A percentile compares a stretch with the other conserved stretches of the same genome.
Evolutionary conservation across 2,888 invertebrate species (phyloP).

Genomic region (Drosophila nigricruria): DNA sequence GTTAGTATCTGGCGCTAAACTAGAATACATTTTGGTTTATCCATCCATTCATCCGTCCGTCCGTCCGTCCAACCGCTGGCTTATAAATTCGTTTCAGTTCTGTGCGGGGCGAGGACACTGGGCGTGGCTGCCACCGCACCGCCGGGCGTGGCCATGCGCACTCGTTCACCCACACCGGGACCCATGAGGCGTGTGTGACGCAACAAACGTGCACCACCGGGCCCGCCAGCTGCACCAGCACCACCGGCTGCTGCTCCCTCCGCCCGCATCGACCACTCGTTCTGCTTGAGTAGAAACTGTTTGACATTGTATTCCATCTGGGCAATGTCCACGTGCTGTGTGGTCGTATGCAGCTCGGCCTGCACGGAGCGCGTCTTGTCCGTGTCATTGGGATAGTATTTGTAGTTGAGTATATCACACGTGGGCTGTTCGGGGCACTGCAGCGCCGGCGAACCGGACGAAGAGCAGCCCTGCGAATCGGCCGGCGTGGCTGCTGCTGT

Average conservation of each 20-base stretch:
- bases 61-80: background rate
- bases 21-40: conserved; percentile 73
- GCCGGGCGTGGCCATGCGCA: conserved; percentile 65
- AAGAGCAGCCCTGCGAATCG: conserved; percentile 54
- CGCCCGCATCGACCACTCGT: conserved; percentile 85
- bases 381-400: conserved; percentile 83
- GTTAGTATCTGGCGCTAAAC: conserved; percentile 48
- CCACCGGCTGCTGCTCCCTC: conserved; percentile 36
- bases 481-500: conserved; percentile 22
- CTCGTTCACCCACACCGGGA: conserved; percentile 79
- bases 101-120: conserved; percentile 78
- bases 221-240: conserved; percentile 1
- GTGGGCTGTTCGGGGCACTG: conserved; percentile 80
- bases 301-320: conserved; percentile 93
- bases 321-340: conserved; percentile 87
- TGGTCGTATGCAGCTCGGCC: conserved; percentile 82
- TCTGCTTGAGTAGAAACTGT: conserved; percentile 89
- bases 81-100: conserved; percentile 86
- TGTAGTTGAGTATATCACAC: conserved; percentile 84
- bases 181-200: conserved; percentile 77
- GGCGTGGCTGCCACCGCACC: conserved; percentile 58
- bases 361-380: conserved; percentile 81
- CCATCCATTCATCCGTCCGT: background rate
- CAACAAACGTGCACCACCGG: conserved; percentile 34
- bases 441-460: conserved; percentile 67